Percentiles rank a stretch among this genome's conserved stretches.
These are phyloP conservation scores for Stenichneumon culpator DNA, from an alignment of 2,888 invertebrate genomes.

Conservation along the genomic window DNA sequence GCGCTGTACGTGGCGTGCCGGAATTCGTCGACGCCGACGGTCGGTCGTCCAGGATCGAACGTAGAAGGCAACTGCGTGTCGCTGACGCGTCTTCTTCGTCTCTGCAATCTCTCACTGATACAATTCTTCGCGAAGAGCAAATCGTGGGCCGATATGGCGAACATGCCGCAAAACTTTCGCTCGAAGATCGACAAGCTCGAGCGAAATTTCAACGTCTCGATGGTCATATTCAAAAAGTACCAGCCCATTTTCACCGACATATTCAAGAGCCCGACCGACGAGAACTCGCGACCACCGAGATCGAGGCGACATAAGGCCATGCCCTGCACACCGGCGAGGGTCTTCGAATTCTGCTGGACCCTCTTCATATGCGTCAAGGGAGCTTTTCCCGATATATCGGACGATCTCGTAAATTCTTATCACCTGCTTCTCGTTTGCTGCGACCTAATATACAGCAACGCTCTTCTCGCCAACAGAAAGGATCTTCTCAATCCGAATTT, in stretches of 20 bases:
- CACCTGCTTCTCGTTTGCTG: slow-evolving; percentile 96
- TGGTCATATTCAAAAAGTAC: slow-evolving; percentile 97
- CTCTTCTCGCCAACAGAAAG: slow-evolving; percentile 91
- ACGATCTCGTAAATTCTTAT: slow-evolving; percentile 97
- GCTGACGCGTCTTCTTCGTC: slow-evolving; percentile 94
- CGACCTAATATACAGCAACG: slow-evolving; percentile 96
- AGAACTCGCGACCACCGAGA: slow-evolving; percentile 87
- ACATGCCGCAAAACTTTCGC: slow-evolving; percentile 93
- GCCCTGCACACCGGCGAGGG: slow-evolving; percentile 92
- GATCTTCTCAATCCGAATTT: slow-evolving; percentile 95
- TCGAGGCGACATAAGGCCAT: slow-evolving; percentile 89
- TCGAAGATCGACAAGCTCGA: slow-evolving; percentile 94
- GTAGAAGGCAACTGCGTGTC: slow-evolving; percentile 97
- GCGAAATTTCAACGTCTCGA: slow-evolving; percentile 96
- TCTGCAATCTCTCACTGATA: slow-evolving; percentile 96
- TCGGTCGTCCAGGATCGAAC: slow-evolving; percentile 89
- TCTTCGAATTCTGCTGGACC: slow-evolving; percentile 98
- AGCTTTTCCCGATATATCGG: slow-evolving; percentile 93
- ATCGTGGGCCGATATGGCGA: slow-evolving; percentile 98
- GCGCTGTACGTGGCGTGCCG: slow-evolving; percentile 96
- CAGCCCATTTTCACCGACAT: slow-evolving; percentile 95
- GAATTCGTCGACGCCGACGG: slow-evolving; percentile 92
- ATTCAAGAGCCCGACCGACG: slow-evolving; percentile 91
- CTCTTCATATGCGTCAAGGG: slow-evolving; percentile 96
- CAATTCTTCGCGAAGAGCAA: slow-evolving; percentile 98